Base-by-base conservation (phyloP, 1,140 invertebrate species). In the Stenopsyche tienmushanensis region DNA sequence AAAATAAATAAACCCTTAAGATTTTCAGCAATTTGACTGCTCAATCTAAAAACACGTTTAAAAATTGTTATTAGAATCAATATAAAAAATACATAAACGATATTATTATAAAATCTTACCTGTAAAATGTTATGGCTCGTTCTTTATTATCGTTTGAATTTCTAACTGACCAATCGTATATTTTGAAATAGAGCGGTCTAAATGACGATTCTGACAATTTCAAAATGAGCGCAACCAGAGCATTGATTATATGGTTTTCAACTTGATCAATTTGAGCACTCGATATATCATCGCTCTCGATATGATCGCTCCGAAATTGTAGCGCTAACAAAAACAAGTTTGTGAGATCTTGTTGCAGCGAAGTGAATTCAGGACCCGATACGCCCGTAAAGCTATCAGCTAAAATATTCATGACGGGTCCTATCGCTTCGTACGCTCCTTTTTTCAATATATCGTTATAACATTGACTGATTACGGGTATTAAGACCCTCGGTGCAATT, bases 191-290 rank as follows among this genome's bases (percentile, higher is more conserved):
- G 52, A 97, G 84, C 2, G 93, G 92, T 69, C 90, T 85, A 75
- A 97, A 97, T 17, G 86, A 87, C 0, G 86, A 85, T 76, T 97
- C 95, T 9, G 92, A 95, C 15, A 97, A 76, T 76, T 96, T 96
- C 3, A 97, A 77, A 18, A 96, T 86, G 58, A 96, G 83, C 34
- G 84, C 80, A 2, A 90, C 86, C 18, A 96, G 75, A 0, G 91
- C 85, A 55, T 90, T 85, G 0, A 93, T 84, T 0, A 93, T 83
- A 73, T 84, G 80, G 13, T 83, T 82, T 79, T 98, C 94, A 3
- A 83, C 79, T 3, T 76, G 66, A 26, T 82, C 74, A 18, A 82
- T 72, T 1, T 77, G 67, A 8, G 75, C 67, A 10, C 67, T 39
- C 42, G 78, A 73, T 13, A 81, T 74, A 2, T 77, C 70, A 20